Evolutionary conservation across 2,113 vertebrate species (phyloP), one percentile per base, ranked within the genome.

Genomic region (Phylloscopus trochilus): DNA sequence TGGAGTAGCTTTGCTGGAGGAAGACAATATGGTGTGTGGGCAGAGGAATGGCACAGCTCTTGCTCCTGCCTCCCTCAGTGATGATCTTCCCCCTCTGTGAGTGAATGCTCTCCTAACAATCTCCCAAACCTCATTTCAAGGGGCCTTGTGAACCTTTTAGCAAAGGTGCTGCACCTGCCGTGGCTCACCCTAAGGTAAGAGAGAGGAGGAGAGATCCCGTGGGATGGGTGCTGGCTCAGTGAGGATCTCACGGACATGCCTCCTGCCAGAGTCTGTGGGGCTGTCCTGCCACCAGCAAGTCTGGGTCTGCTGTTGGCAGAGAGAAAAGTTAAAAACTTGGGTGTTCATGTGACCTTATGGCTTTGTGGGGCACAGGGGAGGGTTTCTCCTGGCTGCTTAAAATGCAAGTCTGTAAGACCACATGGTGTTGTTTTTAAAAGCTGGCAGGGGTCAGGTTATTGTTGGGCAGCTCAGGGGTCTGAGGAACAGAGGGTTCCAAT

Each of bases 21-120:
- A 93, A 73, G 83, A 92, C 91, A 95, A 91, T 96, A 95, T 94
- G 96, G 83, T 94, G 94, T 91, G 94, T 93, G 83, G 95, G 83
- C 72, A 89, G 94, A 60, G 55, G 59, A 92, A 84, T 3, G 6
- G 79, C 73, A 64, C 83, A 93, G 76, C 86, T 92, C 67, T 92
- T 73, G 77, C 74, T 88, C 53, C 73, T 75, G 75, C 60, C 78
- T 97, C 59, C 76, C 51, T 78, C 0, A 0, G 62, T 31, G 92
- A 53, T 82, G 79, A 70, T 88, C 24, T 92, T 59, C 49, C 60
- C 60, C 63, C 91, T 21, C 46, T 83, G 56, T 6, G 2, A 81
- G 37, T 3, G 31, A 87, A 58, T 3, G 4, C 15, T 86, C 76
- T 47, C 46, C 79, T 70, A 84, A 27, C 46, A 79, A 26, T 75